Percentiles rank a stretch among this genome's conserved stretches.
Evolutionary conservation across 2,888 invertebrate genomes (phyloP).

Genomic region (Chromoteleia sp.): DNA sequence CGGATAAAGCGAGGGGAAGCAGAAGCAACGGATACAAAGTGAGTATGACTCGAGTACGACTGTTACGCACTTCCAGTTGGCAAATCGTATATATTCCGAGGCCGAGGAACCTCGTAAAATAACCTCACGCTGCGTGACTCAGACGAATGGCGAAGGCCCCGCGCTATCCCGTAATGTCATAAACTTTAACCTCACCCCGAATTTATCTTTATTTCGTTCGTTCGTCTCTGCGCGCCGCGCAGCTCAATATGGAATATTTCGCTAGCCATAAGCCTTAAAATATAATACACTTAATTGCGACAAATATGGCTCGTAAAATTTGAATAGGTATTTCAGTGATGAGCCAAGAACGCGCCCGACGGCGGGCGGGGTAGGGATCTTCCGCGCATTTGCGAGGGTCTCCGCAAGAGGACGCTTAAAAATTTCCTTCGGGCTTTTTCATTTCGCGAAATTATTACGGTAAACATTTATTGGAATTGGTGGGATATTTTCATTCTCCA

Average conservation of each 20-base stretch:
- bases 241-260: conserved; percentile 80
- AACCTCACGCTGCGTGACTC: conserved; percentile 76
- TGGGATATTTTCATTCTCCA: not conserved
- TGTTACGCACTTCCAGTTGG: conserved; percentile 68
- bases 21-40: conserved; percentile 64
- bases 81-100: conserved; percentile 61
- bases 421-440: conserved; percentile 41
- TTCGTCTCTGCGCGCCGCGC: conserved; percentile 55
- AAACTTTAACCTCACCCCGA: conserved; percentile 75
- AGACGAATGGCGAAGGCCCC: conserved; percentile 73
- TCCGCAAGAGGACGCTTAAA: conserved; percentile 20
- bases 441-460: conserved; percentile 30
- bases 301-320: conserved; percentile 83
- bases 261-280: conserved; percentile 77
- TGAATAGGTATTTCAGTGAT: conserved; percentile 82
- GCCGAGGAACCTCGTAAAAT: conserved; percentile 66
- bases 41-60: conserved; percentile 69
- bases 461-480: conserved; percentile 35
- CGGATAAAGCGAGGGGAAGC: conserved; percentile 6
- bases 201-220: conserved; percentile 73
- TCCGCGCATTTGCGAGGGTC: conserved; percentile 27
- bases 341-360: conserved; percentile 60
- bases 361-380: conserved; percentile 6
- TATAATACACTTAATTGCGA: conserved; percentile 82
- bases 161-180: conserved; percentile 73